A percentile compares a stretch with the other conserved stretches of the same genome.
Evolutionary conservation across 2,888 invertebrate species (phyloP).

Genomic region (Eristalis tenax): DNA sequence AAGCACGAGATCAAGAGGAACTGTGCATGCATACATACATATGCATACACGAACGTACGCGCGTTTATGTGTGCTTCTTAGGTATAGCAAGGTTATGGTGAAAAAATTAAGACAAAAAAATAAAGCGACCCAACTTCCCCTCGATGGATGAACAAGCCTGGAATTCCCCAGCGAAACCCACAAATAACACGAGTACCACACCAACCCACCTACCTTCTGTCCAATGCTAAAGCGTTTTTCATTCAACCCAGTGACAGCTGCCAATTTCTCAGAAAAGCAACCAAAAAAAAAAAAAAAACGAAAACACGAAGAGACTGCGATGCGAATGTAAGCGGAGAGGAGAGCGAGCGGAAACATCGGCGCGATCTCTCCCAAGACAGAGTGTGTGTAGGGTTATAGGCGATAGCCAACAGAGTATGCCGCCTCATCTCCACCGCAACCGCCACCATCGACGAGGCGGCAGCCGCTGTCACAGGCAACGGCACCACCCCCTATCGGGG

Average conservation of each 20-base stretch:
- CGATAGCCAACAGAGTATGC: conserved; percentile 10
- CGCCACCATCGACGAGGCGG: not conserved
- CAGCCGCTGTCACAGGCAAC: not conserved
- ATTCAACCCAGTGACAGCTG: conserved; percentile 47
- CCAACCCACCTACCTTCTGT: conserved; percentile 45
- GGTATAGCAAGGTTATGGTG: not conserved
- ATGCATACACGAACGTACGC: not conserved
- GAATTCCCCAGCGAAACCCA: conserved; percentile 34
- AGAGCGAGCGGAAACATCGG: conserved; percentile 7
- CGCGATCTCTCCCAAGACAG: conserved; percentile 35
- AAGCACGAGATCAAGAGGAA: conserved; percentile 8
- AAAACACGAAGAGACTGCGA: not conserved
- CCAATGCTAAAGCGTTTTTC: conserved; percentile 31
- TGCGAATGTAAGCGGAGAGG: not conserved
- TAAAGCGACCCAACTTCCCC: not conserved
- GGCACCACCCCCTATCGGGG: not conserved
- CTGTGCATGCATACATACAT: not conserved
- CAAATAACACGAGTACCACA: not conserved
- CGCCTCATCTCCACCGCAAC: conserved; percentile 11
- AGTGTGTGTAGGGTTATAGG: conserved; percentile 28
- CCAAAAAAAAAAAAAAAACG: conserved; percentile 6
- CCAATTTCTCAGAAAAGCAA: conserved; percentile 46
- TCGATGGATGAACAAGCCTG: conserved; percentile 24
- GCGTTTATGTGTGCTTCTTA: not conserved
- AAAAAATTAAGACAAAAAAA: not conserved